Conservation (phyloP, 2,888 invertebrate species). For the Cataglyphis livida region DNA sequence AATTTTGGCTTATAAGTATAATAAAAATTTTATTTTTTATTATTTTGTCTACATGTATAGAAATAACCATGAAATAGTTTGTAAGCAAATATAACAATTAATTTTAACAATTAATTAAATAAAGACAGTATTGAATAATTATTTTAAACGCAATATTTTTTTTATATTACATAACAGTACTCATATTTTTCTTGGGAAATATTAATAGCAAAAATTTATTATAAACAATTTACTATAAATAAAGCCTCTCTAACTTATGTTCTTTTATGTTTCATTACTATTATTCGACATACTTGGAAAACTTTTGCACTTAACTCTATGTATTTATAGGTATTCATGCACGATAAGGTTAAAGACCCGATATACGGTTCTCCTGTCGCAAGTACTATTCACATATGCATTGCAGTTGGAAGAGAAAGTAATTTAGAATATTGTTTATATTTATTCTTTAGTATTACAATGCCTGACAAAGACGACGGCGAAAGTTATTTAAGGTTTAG, state of each 20-base stretch:
- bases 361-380: slow-evolving; percentile 9
- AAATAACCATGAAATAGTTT: not conserved
- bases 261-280: not conserved
- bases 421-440: slow-evolving; percentile 21
- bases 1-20: not conserved
- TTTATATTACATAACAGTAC: not conserved
- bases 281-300: not conserved
- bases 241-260: not conserved
- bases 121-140: not conserved
- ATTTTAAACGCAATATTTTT: not conserved
- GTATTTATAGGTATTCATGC: slow-evolving; percentile 4
- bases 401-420: slow-evolving; percentile 2
- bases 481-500: slow-evolving; percentile 68
- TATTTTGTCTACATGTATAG: not conserved
- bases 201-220: not conserved
- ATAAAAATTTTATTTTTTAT: not conserved
- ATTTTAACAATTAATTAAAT: too few relatives aligned
- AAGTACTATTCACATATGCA: not conserved
- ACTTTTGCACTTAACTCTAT: not conserved
- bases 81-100: not conserved
- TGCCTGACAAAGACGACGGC: slow-evolving; percentile 48
- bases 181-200: not conserved
- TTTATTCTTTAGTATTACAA: slow-evolving; percentile 16
- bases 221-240: not conserved
- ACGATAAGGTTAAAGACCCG: slow-evolving; percentile 38